These are phyloP conservation scores for Amphimedon queenslandica DNA, from an alignment of 37 sponge, comb jelly and placozoan genomes.

Conservation along the genomic window DNA sequence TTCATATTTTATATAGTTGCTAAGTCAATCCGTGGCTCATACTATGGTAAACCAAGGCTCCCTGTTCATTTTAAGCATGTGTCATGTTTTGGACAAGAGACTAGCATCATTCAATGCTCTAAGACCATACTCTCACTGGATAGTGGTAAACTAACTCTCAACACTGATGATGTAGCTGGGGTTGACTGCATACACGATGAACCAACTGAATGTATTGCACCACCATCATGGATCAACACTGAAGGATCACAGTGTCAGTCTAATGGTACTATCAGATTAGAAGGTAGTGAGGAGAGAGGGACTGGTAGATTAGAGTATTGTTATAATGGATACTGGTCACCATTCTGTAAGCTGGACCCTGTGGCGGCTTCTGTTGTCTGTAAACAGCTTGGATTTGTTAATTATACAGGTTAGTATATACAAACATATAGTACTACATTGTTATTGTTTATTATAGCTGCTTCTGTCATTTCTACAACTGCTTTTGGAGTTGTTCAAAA, in stretches of 20 bases:
- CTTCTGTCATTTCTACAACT: not conserved
- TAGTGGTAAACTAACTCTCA: not conserved
- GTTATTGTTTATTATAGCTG: not conserved
- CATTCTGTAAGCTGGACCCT: not conserved
- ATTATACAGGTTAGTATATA: not conserved
- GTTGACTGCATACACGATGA: not conserved
- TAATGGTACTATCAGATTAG: not conserved
- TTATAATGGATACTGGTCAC: not conserved
- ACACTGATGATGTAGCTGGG: not conserved
- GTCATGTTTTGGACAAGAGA: not conserved
- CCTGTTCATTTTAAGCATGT: not conserved
- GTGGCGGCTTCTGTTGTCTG: not conserved
- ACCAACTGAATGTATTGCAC: constrained; percentile 3
- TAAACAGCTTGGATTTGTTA: not conserved
- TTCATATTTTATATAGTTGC: not conserved
- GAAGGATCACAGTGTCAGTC: not conserved
- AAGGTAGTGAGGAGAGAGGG: not conserved
- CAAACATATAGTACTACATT: not conserved
- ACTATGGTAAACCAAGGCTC: not conserved
- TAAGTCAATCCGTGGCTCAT: not conserved
- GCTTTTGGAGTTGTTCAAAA: not conserved
- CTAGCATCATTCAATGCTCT: not conserved
- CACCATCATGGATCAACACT: not conserved
- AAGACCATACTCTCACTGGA: not conserved
- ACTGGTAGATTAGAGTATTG: not conserved